These are phyloP conservation scores for Pocillopora damicornis DNA, from an alignment of 64 coral and sea anemone genomes.

Conservation along the genomic window DNA sequence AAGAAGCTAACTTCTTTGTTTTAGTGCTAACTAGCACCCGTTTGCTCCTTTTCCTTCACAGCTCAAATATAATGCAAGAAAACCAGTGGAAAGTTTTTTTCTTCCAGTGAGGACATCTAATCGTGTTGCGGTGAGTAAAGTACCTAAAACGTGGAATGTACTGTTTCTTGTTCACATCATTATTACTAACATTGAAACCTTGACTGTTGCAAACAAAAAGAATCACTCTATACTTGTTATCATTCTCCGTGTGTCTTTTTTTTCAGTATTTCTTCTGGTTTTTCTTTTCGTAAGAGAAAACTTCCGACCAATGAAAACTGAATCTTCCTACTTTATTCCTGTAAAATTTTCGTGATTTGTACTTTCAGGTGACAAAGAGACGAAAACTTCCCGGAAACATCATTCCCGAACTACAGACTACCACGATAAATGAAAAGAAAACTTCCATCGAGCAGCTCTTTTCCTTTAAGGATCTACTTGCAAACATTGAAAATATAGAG, in stretches of 20 bases:
- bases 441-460: conserved; percentile 61
- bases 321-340: no score
- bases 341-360: background rate
- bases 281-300: no score
- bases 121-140: background rate
- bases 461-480: conserved; percentile 77
- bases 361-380: conserved; percentile 18
- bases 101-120: background rate
- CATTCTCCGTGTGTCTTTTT: no score
- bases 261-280: no score
- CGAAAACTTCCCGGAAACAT: background rate
- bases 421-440: conserved; percentile 9
- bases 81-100: conserved; percentile 14
- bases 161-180: no score
- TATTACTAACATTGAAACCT: no score
- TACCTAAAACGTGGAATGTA: no score
- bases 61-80: conserved; percentile 34
- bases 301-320: no score
- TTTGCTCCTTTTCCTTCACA: background rate
- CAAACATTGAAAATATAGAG: conserved; percentile 83
- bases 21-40: background rate
- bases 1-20: no score
- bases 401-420: conserved; percentile 18
- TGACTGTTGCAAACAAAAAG: no score
- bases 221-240: no score